Evolutionary conservation across 2,113 vertebrate genomes (phyloP), one percentile per base, ranked within the genome.

Genomic region (Sylvia atricapilla): DNA sequence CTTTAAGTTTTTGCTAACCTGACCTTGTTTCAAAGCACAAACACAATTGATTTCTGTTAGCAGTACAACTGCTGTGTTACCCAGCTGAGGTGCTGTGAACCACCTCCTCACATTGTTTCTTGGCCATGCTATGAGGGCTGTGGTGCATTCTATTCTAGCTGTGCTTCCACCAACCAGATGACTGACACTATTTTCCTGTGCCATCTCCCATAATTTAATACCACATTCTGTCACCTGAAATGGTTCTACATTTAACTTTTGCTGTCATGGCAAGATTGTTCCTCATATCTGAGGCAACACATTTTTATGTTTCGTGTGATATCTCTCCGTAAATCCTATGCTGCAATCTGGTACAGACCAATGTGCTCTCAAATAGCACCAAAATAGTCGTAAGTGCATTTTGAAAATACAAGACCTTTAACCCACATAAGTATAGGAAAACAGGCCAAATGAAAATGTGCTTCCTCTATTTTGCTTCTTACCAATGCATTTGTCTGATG

Each of bases 241-340:
- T 73, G 7, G 28, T 80, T 73, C 44, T 80, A 60, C 33, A 24
- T 68, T 56, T 79, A 88, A 73, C 14, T 80, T 79, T 15, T 56
- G 21, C 41, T 84, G 18, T 66, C 72, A 43, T 16, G 20, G 37
- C 49, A 95, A 56, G 50, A 41, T 49, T 66, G 70, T 30, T 90
- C 41, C 21, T 33, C 0, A 0, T 52, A 33, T 19, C 9, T 35
- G 31, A 64, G 24, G n/a, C 60, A 74, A 63, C 16, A 39, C 5
- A 22, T 53, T 22, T 20, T 53, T 50, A n/a, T 60, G 23, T 27
- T 80, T 41, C 49, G n/a, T 60, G 17, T 74, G 22, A 9, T 60
- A 11, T 23, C 18, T 53, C 37, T 64, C 47, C 0, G 0, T 27
- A 58, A 62, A 10, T 59, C 20, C 22, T 46, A 2, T 30, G 4